Evolutionary conservation across 2,888 invertebrate genomes (phyloP).

Genomic region (Hetaerina titia): DNA sequence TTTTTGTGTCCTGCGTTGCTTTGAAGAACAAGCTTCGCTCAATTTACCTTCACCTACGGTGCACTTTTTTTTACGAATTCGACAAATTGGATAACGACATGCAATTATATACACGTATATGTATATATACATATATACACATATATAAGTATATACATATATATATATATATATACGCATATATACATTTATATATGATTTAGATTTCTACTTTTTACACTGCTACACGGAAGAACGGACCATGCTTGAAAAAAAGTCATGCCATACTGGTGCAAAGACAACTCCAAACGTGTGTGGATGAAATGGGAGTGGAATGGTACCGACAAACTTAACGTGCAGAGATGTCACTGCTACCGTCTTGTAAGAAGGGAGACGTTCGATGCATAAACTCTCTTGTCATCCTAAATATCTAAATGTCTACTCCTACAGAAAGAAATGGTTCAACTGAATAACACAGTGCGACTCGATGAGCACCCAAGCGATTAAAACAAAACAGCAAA

Average conservation of each 20-base stretch:
- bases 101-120: not conserved
- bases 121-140: too few species aligned
- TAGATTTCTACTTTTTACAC: not conserved
- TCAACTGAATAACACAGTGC: not conserved
- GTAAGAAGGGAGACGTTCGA: not conserved
- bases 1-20: not conserved
- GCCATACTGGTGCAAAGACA: not conserved
- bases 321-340: not conserved
- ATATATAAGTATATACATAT: too few species aligned
- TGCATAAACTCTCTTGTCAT: not conserved
- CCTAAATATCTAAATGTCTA: not conserved
- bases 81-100: not conserved
- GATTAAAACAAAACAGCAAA: conserved; percentile 22
- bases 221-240: not conserved
- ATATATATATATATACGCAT: too few species aligned
- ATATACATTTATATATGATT: too few species aligned
- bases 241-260: not conserved
- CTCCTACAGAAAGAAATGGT: conserved; percentile 9
- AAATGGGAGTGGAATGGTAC: not conserved
- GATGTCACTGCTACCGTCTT: not conserved
- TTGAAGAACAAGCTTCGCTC: not conserved
- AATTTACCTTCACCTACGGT: not conserved
- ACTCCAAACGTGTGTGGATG: not conserved
- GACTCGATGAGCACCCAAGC: conserved; percentile 44
- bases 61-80: not conserved